Conservation (phyloP, 2,797 vertebrate species). For the Chanos chanos region DNA sequence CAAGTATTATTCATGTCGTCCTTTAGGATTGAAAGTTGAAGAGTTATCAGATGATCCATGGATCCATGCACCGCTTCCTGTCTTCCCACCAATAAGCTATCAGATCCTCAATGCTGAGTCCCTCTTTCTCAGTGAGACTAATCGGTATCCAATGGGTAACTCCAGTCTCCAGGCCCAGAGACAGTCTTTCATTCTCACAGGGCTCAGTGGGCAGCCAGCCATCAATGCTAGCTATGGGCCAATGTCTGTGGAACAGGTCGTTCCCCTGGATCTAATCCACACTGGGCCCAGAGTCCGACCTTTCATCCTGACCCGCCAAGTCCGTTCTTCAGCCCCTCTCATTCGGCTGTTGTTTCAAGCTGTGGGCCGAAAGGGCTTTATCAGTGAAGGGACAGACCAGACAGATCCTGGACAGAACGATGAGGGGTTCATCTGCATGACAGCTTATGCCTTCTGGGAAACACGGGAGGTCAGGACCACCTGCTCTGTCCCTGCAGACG, state of each 20-base stretch:
- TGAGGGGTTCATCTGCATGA: conserved; percentile 76
- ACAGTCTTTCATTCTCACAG: conserved; percentile 83
- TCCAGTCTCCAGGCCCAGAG: conserved; percentile 78
- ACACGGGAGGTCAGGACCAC: conserved; percentile 79
- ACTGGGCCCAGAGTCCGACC: conserved; percentile 72
- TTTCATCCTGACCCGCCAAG: conserved; percentile 72
- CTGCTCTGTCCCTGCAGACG: conserved; percentile 72
- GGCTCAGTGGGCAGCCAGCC: conserved; percentile 65
- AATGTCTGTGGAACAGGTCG: conserved; percentile 73
- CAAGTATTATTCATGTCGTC: conserved; percentile 8
- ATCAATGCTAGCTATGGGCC: conserved; percentile 86
- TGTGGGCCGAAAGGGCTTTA: conserved; percentile 59
- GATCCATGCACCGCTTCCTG: conserved; percentile 69
- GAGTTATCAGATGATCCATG: conserved; percentile 70
- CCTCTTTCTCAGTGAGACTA: conserved; percentile 83
- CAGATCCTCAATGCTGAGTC: conserved; percentile 79
- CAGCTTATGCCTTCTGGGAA: conserved; percentile 86
- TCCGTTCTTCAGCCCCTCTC: conserved; percentile 76
- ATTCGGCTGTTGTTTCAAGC: conserved; percentile 87
- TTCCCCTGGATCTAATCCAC: conserved; percentile 77
- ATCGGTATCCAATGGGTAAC: conserved; percentile 76
- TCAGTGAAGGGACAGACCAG: conserved; percentile 4
- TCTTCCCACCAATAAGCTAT: conserved; percentile 81
- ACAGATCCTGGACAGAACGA: conserved; percentile 24
- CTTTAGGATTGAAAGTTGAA: conserved; percentile 53